Evolutionary conservation across 2,888 invertebrate genomes (phyloP), one percentile per base, ranked within the genome.

Genomic region (Galerucella calmariensis): DNA sequence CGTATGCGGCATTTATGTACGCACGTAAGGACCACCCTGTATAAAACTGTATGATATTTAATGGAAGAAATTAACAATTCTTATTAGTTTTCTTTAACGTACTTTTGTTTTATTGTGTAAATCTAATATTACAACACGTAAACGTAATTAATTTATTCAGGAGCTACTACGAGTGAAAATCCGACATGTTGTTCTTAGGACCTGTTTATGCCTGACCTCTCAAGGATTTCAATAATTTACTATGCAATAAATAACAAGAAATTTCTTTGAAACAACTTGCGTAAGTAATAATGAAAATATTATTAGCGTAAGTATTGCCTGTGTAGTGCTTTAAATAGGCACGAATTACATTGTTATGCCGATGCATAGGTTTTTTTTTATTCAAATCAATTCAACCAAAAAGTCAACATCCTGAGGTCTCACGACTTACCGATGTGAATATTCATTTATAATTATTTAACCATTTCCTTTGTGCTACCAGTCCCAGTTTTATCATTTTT

Each of bases 221-320:
- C 59, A 14, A 27, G 24, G 59, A 27, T 59, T 24, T 59, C 27
- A n/a, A n/a, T n/a, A n/a, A n/a, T 14, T 51, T n/a, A n/a, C 51
- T 51, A 51, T 51, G 51, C 51, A n/a, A 51, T 51, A 51, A 59
- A 59, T 59, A 24, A 59, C 11, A 27, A 9, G 27, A 14, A 59
- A 24, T 59, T 59, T 59, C 59, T 59, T 59, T 59, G 59, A 59
- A 59, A 24, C 27, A 27, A 59, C 59, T 59, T 59, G 27, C 59
- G 59, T 59, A 59, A 59, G 59, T 24, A 24, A 59, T 27, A 59
- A 59, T 59, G 24, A 24, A 59, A 58, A 58, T n/a, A n/a, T n/a
- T 24, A 24, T 16, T 2, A 35, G 6, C 11, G 24, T 59, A 59
- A 59, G 59, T 59, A 4, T 27, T 59, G 27, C 24, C 59, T 59